Evolutionary conservation across 2,888 invertebrate species (phyloP).

Genomic region (Coelogynopora nodosa): DNA sequence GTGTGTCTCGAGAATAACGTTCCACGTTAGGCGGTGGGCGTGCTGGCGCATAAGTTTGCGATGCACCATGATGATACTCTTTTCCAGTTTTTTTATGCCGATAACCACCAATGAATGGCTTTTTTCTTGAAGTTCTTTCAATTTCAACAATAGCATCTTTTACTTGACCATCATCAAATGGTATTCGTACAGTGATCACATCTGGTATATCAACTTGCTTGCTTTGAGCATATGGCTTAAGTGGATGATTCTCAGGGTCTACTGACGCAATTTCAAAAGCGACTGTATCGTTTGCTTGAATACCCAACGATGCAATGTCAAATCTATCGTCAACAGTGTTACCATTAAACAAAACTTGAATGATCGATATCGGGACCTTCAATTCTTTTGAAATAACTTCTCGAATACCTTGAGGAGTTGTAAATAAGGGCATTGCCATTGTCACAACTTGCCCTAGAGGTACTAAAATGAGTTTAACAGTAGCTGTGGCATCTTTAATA

Average conservation of each 20-base stretch:
- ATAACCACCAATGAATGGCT: slow-evolving; percentile 79
- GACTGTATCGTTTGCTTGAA: slow-evolving; percentile 59
- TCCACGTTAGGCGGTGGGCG: slow-evolving; percentile 53
- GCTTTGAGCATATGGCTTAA: slow-evolving; percentile 51
- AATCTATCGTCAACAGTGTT: slow-evolving; percentile 52
- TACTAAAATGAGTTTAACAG: slow-evolving; percentile 60
- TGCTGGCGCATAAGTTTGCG: slow-evolving; percentile 69
- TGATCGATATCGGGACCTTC: slow-evolving; percentile 55
- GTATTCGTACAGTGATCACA: slow-evolving; percentile 59
- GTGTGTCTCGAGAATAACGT: slow-evolving; percentile 59
- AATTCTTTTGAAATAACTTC: slow-evolving; percentile 57
- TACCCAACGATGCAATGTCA: slow-evolving; percentile 57
- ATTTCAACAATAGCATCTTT: slow-evolving; percentile 61
- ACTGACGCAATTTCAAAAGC: slow-evolving; percentile 59
- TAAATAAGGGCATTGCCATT: slow-evolving; percentile 56
- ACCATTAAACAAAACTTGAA: slow-evolving; percentile 59
- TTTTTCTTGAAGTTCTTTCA: slow-evolving; percentile 62
- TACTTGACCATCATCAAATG: slow-evolving; percentile 53
- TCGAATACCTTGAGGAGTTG: slow-evolving; percentile 56
- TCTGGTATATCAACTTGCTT: slow-evolving; percentile 59
- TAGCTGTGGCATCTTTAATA: slow-evolving; percentile 46
- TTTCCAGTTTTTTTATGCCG: slow-evolving; percentile 69
- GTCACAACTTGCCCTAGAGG: slow-evolving; percentile 60
- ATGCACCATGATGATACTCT: slow-evolving; percentile 76
- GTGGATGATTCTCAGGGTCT: slow-evolving; percentile 58